Base-by-base conservation (phyloP, 2,888 invertebrate genomes). In the Trypoxylon attenuatum region DNA sequence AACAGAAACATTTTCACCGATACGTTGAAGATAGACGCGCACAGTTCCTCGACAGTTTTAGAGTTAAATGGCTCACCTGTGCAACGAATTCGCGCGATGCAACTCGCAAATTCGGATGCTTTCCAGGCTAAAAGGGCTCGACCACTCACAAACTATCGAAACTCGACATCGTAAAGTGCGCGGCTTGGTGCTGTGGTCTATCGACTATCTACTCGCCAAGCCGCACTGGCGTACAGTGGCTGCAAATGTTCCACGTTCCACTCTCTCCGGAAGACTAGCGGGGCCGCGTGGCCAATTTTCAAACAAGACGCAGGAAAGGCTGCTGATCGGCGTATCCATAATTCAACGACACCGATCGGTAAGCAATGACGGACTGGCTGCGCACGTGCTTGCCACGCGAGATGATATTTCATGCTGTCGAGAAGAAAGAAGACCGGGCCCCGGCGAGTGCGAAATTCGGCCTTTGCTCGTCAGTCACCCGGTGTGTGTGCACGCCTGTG, bases 381-480 rank as follows among this genome's bases (percentile, higher is more conserved):
- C 33, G 33, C 33, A 33, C 33, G 33, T 33, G 33, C 5, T 33
- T 13, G 33, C 33, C n/a, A 33, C 33, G 33, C 33, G 10, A 33
- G 33, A 33, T 33, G 33, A 33, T 33, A 33, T 33, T 33, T 33
- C 33, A 33, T 33, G 33, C 33, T 10, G 8, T 6, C 33, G 33
- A n/a, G 27, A 27, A 27, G n/a, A n/a, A 27, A n/a, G 27, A n/a
- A n/a, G 33, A 33, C 33, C 0, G n/a, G 13, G 10, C 5, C 33
- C 10, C 8, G n/a, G 27, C 27, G 8, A 3, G 27, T 10, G 27
- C n/a, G 46, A 39, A 54, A 53, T 49, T 49, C 22, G 33, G 42
- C 18, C 46, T 27, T 47, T 47, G 19, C 18, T 25, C 25, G 49
- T 65, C 45, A 27, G 45, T 59, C 59, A 66, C 52, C 56, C 67